A percentile compares a stretch with the other conserved stretches of the same genome.
Conservation (phyloP, 2,797 vertebrate genomes). For the Lophura swinhoii region DNA sequence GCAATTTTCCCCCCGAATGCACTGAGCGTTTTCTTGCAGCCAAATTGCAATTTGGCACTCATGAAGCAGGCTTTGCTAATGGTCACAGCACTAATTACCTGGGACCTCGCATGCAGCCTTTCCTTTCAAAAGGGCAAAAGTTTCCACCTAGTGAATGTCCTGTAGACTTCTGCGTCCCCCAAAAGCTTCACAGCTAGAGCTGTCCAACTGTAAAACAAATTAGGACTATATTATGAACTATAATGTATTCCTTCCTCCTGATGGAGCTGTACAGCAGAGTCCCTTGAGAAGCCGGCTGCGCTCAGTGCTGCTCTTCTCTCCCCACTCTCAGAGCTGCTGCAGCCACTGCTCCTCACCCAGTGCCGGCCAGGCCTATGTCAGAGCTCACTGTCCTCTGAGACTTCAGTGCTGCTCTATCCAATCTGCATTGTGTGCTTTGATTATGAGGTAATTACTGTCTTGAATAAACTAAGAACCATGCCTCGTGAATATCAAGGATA, state of each 20-base stretch:
- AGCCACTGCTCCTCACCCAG: background rate
- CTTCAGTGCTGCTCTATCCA: background rate
- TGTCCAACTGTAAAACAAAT: background rate
- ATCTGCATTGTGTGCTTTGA: background rate
- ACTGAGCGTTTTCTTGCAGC: background rate
- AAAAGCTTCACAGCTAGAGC: background rate
- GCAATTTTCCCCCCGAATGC: background rate
- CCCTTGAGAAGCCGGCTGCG: background rate
- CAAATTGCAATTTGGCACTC: background rate
- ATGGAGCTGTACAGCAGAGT: background rate
- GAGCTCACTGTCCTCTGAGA: background rate
- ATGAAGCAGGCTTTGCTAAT: background rate
- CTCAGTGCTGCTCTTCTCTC: background rate
- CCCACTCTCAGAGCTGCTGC: background rate
- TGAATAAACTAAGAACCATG: background rate
- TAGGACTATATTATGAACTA: background rate
- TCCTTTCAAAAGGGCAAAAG: background rate
- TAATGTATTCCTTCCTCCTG: background rate
- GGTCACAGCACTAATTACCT: background rate
- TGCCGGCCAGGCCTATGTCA: background rate
- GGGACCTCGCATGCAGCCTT: background rate
- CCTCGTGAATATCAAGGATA: fast-evolving
- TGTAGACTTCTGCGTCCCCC: background rate
- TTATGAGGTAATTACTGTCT: background rate
- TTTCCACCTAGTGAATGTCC: background rate